phyloP scores from a whole-genome alignment of 2,797 vertebrate genomes.

The Lagodon rhomboides region DNA sequence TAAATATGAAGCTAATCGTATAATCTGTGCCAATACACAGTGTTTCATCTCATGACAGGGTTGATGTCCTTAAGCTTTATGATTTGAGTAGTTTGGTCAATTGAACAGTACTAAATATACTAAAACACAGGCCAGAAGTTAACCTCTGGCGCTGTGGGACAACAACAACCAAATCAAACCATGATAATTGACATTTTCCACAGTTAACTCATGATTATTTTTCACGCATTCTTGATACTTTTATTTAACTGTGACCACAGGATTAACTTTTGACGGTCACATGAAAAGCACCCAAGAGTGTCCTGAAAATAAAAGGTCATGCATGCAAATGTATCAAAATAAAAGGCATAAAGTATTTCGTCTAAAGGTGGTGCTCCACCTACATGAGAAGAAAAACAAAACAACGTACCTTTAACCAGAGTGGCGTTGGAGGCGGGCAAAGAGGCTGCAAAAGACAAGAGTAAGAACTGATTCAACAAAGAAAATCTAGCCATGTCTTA shows the following conservation, averaged over 20 bases:
- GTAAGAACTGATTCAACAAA: not conserved
- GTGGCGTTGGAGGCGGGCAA: constrained; percentile 34
- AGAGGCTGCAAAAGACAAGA: constrained; percentile 40
- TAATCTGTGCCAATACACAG: no score
- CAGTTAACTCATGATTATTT: not conserved
- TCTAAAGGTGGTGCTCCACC: not conserved
- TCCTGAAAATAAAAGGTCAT: not conserved
- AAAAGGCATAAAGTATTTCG: not conserved
- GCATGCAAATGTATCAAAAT: not conserved
- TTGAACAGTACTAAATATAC: not conserved
- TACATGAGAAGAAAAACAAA: not conserved
- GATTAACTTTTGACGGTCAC: not conserved
- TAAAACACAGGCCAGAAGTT: not conserved
- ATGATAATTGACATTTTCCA: not conserved
- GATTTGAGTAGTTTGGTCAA: not conserved
- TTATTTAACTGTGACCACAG: not conserved
- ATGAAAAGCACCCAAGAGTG: not conserved
- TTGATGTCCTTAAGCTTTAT: no score
- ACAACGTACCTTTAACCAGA: constrained; percentile 68
- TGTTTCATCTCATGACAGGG: not conserved
- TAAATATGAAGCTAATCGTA: not conserved
- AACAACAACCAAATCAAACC: not conserved
- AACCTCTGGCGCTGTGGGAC: accelerated
- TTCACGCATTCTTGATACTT: not conserved
- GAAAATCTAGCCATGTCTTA: constrained; percentile 59